Base-by-base conservation (phyloP, 2,797 vertebrate genomes). In the Eutrigla gurnardus region DNA sequence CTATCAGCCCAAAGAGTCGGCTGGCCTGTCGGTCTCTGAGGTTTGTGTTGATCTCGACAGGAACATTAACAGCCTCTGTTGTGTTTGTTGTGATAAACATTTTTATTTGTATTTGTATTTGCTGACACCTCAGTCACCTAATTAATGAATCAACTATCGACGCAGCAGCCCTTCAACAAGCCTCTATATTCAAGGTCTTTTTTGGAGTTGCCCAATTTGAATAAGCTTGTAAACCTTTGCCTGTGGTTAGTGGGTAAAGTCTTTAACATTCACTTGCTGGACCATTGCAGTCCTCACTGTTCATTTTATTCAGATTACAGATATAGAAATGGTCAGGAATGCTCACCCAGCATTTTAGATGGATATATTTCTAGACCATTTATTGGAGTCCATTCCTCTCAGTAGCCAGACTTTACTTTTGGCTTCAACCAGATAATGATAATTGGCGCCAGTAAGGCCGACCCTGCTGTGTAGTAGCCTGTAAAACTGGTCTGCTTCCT, bases 401-500 rank as follows among this genome's bases (percentile, higher is more conserved):
- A n/a, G 39, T 47, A 65, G 37, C 25, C 11, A 42, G 60, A 45
- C 52, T 49, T 65, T 54, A 7, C 54, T n/a, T 25, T 49, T 32
- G 25, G 40, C 64, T 66, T 72, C 73, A 49, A 64, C 63, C 65
- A 53, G 46, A 58, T 25, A 36, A 45, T 36, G 15, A 18, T 75
- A 42, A 78, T 58, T 83, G 68, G 72, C 49, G 61, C 39, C 55
- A 49, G 50, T 40, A 17, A 53, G 32, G 33, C 68, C 18, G 13
- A 25, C 59, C 40, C 36, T 18, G 57, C 61, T 65, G 66, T 49
- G 61, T 77, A 58, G 72, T 9, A 63, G 57, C 67, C 61, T 73
- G 63, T 84, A 78, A 89, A 86, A 69, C 50, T 66, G 82, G 36
- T 65, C 61, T 62, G 37, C 65, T 54, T 33, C 33, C 65, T 72